Percentiles rank a stretch among this genome's conserved stretches.
phyloP scores from a whole-genome alignment of 35 echinoderm and acorn worm genomes.

The Nesometra sesokonis region DNA sequence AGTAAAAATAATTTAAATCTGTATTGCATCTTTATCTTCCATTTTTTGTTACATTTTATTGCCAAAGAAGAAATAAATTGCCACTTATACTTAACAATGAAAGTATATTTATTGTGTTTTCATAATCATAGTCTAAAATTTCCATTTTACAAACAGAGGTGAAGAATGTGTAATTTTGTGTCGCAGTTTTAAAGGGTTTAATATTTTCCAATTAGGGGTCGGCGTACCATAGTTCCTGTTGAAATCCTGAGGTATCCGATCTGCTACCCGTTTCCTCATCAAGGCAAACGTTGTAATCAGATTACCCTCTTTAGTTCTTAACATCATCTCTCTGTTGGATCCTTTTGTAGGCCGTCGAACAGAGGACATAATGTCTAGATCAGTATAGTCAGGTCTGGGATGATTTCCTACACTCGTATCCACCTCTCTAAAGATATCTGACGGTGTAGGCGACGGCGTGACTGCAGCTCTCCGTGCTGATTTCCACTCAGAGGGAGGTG shows the following conservation, averaged over 20 bases:
- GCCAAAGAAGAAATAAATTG: too few species aligned
- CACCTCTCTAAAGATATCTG: constrained; percentile 63
- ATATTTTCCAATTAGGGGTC: constrained; percentile 98
- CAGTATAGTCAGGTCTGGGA: constrained; percentile 16
- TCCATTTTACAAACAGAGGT: constrained; percentile 74
- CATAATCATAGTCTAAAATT: constrained; percentile 15
- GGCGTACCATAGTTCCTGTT: constrained; percentile 90
- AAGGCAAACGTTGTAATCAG: constrained; percentile 57
- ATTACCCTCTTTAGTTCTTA: constrained; percentile 86
- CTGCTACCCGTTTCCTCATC: constrained; percentile 84
- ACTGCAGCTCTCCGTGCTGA: constrained; percentile 32
- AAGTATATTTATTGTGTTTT: too few species aligned
- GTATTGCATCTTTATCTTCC: too few species aligned
- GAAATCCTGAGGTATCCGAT: constrained; percentile 60
- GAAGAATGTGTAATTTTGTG: constrained; percentile 80
- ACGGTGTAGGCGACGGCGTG: constrained; percentile 65
- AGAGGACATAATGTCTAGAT: constrained; percentile 59
- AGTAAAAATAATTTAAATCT: too few species aligned
- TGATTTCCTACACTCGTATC: constrained; percentile 6
- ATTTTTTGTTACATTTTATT: too few species aligned
- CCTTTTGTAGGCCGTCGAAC: constrained; percentile 82
- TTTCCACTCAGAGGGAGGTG: not conserved
- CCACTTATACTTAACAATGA: too few species aligned
- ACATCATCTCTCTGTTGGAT: constrained; percentile 80
- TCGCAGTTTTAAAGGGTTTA: constrained; percentile 83